Base-by-base conservation (phyloP, 2,888 invertebrate species). In the Clitarchus hookeri region DNA sequence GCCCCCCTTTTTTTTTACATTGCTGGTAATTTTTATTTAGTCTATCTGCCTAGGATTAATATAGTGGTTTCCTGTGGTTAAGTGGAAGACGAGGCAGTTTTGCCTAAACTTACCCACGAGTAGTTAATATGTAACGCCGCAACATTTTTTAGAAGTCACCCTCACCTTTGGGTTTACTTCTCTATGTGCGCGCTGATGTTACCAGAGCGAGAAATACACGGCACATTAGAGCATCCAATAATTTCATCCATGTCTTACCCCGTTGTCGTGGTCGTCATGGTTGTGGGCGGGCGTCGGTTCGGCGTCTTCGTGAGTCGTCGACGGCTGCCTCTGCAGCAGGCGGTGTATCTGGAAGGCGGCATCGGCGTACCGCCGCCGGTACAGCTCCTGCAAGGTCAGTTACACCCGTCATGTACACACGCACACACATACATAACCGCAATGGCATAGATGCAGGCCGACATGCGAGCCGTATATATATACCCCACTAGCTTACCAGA, bases 381-480 rank as follows among this genome's bases (percentile, higher is more conserved):
- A 65, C 65, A 65, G 65, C 65, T 65, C 65, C 65, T 65, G 65
- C 65, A 65, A 65, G 65, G 65, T n/a, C 65, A 65, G 65, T 16
- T 19, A n/a, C 65, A n/a, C n/a, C 65, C 19, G 23, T n/a, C 65
- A 65, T 23, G 16, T 23, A 65, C 65, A 65, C 65, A 23, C n/a
- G n/a, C 65, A 65, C 53, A 53, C 53, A 53, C 53, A 53, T 19
- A 8, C 53, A 53, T 8, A 53, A 12, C 12, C 23, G n/a, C n/a
- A 16, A 19, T 65, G 65, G 65, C 65, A n/a, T n/a, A 65, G 65
- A 11, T 11, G 23, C 65, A 65, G 65, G 65, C n/a, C 65, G 65
- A 65, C 65, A 8, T n/a, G 65, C 65, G 65, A 65, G 23, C 65
- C 23, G 65, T 23, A 65, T 65, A 19, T n/a, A 9, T 65, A 6